Evolutionary conservation across 2,113 vertebrate genomes (phyloP), one percentile per base, ranked within the genome.

Genomic region (Fulmarus glacialis): DNA sequence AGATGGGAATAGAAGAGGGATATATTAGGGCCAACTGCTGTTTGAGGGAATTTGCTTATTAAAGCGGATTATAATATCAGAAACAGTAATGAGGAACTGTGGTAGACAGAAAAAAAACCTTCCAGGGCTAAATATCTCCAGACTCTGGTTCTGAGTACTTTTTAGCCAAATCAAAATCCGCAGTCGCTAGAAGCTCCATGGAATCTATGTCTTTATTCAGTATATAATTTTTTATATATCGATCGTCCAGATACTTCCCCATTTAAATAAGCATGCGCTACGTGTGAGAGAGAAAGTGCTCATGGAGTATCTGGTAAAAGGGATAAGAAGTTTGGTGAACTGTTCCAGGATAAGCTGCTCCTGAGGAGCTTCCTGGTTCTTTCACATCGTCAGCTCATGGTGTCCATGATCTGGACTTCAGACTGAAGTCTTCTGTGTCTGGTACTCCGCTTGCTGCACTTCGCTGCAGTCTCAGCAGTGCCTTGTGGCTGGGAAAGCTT

Each of bases 1-100:
- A 91, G 72, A 89, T 52, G 42, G 50, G 47, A 89, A 93, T 45
- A 68, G 60, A 81, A 77, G 67, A 67, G 29, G 56, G 34, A 67
- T 43, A 15, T 82, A 80, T 72, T 74, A 93, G 66, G 42, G 70
- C 50, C 1, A 2, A 89, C 68, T 87, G 66, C 81, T 92, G 45
- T 95, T 91, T 13, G 27, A 86, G 43, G 72, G 86, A 92, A 93
- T 97, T 84, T 84, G 38, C 64, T 74, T 93, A 81, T 89, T 92
- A 84, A 89, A 81, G 63, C 29, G 74, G 64, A 67, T 75, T 36
- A 72, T 63, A 62, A 62, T 67, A 74, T 56, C 52, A 91, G 75
- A 92, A 90, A 83, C 14, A 78, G 71, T 47, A 78, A 87, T 52
- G 27, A 43, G 23, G 43, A 63, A 27, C 34, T 81, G 23, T 29